These are phyloP conservation scores for Eurytoma californica DNA, from an alignment of 2,888 invertebrate species.

Conservation along the genomic window DNA sequence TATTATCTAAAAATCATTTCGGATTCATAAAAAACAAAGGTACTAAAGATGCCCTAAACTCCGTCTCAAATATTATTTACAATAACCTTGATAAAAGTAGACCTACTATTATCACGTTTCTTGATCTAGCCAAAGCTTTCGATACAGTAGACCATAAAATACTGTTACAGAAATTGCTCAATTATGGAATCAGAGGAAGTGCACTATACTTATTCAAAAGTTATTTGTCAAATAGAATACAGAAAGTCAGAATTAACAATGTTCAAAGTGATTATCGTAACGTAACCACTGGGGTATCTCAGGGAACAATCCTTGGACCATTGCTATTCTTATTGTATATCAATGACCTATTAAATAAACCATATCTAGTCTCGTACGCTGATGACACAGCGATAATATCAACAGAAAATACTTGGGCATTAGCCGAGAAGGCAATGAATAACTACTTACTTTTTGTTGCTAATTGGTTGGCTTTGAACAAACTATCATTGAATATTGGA, in stretches of 20 bases:
- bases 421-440: neutral
- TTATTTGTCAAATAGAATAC: constrained; percentile 21
- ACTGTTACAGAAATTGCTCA: constrained; percentile 51
- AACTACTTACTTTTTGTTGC: neutral
- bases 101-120: constrained; percentile 49
- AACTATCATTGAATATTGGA: constrained; percentile 27
- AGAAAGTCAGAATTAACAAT: constrained; percentile 26
- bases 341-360: constrained; percentile 20
- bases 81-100: constrained; percentile 39
- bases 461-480: constrained; percentile 14
- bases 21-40: neutral
- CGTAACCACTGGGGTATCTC: constrained; percentile 22
- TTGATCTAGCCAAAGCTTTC: too few relatives aligned
- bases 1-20: neutral
- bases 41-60: neutral
- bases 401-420: constrained; percentile 19
- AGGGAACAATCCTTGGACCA: constrained; percentile 42
- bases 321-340: constrained; percentile 32
- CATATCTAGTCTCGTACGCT: constrained; percentile 8
- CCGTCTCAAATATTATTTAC: neutral
- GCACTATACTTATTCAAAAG: constrained; percentile 28
- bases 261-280: neutral
- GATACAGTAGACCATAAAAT: constrained; percentile 45
- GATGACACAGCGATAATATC: constrained; percentile 37
- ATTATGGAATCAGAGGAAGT: constrained; percentile 40